phyloP scores from a whole-genome alignment of 2,113 vertebrate genomes.

The Onychostoma macrolepis region DNA sequence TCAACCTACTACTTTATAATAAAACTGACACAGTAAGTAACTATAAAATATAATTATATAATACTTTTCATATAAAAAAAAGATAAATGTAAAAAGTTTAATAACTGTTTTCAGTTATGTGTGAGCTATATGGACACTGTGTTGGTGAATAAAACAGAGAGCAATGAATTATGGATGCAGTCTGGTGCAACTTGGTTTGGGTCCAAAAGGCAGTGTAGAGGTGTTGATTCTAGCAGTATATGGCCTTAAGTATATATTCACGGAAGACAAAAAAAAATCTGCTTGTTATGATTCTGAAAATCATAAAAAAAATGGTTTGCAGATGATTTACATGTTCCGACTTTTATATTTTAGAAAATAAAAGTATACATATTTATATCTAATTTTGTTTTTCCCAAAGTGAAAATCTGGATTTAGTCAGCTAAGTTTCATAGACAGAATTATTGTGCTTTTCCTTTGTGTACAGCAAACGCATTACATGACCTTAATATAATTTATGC shows the following conservation, averaged over 20 bases:
- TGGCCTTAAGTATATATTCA: background rate
- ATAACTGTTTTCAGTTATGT: too few species aligned
- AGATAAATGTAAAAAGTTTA: too few species aligned
- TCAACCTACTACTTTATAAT: too few species aligned
- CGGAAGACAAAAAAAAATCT: background rate
- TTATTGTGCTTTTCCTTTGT: background rate
- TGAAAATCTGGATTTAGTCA: background rate
- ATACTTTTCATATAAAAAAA: too few species aligned
- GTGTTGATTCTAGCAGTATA: background rate
- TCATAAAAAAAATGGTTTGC: background rate
- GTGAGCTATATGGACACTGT: too few species aligned
- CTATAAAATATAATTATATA: too few species aligned
- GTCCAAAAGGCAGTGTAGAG: background rate
- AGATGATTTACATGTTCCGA: background rate
- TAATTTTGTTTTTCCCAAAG: background rate
- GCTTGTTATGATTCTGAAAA: background rate
- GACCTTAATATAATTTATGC: conserved; percentile 7
- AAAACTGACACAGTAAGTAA: too few species aligned
- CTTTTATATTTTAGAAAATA: background rate
- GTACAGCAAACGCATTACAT: too few species aligned
- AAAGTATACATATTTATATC: background rate
- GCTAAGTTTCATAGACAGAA: background rate
- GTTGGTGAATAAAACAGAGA: too few species aligned
- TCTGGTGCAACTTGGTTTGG: background rate
- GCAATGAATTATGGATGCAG: background rate